Conservation (phyloP, 1,140 invertebrate species). For the Portunus trituberculatus region DNA sequence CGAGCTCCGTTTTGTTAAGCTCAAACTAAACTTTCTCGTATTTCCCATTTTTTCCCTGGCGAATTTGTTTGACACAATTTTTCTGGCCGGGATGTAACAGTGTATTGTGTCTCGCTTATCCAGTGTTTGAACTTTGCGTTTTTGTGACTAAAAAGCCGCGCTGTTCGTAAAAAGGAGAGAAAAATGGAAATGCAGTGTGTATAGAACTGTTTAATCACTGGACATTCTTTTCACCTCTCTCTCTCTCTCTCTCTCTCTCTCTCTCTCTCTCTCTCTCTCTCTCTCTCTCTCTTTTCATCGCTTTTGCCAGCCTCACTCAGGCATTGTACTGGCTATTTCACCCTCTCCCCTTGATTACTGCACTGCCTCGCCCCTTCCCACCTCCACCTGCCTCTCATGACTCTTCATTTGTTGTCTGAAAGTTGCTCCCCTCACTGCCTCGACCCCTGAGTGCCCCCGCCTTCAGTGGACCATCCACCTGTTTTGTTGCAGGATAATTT, state of each 20-base stretch:
- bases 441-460: background rate
- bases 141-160: background rate
- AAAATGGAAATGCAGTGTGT: background rate
- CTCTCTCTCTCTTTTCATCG: conserved; percentile 21
- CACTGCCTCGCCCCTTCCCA: background rate
- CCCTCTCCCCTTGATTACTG: conserved; percentile 18
- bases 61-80: background rate
- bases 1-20: background rate
- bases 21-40: background rate
- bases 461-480: background rate
- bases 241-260: conserved; percentile 20
- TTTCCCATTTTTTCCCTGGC: background rate
- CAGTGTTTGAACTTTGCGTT: background rate
- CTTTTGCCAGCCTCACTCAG: conserved; percentile 9
- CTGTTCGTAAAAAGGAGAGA: background rate
- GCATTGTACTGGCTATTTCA: background rate
- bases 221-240: background rate
- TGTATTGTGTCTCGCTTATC: background rate
- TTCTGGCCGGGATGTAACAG: no score
- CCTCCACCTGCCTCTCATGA: background rate
- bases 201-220: conserved; percentile 13
- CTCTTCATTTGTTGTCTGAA: conserved; percentile 4
- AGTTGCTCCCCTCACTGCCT: conserved; percentile 22
- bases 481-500: conserved; percentile 4
- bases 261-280: conserved; percentile 20